phyloP scores from a whole-genome alignment of 2,888 invertebrate genomes.

The Nemotelus pantherinus region DNA sequence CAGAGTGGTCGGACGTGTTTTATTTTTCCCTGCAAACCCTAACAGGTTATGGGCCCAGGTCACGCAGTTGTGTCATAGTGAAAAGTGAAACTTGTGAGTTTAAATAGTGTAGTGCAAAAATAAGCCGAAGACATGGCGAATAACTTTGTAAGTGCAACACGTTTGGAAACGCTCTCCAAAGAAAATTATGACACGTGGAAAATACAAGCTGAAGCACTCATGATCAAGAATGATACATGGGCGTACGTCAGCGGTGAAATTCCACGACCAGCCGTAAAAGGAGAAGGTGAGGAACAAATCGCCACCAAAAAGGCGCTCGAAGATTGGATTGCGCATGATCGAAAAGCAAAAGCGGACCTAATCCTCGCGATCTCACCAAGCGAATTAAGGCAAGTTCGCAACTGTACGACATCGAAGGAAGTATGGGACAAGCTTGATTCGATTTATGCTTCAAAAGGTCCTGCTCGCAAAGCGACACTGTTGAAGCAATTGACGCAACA shows the following conservation, averaged over 20 bases:
- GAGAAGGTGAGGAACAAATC: not conserved
- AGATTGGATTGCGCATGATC: constrained; percentile 1
- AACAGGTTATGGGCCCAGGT: too few relatives aligned
- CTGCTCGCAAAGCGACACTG: constrained; percentile 59
- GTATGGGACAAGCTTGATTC: constrained; percentile 58
- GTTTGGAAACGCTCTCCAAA: not conserved
- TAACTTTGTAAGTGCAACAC: too few relatives aligned
- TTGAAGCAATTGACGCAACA: constrained; percentile 58
- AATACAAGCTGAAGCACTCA: constrained; percentile 14
- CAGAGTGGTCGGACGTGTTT: too few relatives aligned
- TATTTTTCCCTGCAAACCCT: too few relatives aligned
- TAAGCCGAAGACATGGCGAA: too few relatives aligned
- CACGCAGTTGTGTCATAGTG: too few relatives aligned
- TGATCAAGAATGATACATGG: constrained; percentile 30
- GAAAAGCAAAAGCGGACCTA: constrained; percentile 13
- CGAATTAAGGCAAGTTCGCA: constrained; percentile 56
- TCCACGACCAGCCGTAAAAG: not conserved
- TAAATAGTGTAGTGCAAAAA: too few relatives aligned
- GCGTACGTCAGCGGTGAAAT: constrained; percentile 5
- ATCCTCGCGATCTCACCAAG: constrained; percentile 32
- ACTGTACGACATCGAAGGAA: constrained; percentile 54
- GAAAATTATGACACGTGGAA: constrained; percentile 35
- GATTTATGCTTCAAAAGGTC: constrained; percentile 58
- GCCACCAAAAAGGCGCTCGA: not conserved
- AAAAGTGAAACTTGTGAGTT: too few relatives aligned